phyloP scores from a whole-genome alignment of 2,797 vertebrate species.

The Melanotaenia pygmaea region DNA sequence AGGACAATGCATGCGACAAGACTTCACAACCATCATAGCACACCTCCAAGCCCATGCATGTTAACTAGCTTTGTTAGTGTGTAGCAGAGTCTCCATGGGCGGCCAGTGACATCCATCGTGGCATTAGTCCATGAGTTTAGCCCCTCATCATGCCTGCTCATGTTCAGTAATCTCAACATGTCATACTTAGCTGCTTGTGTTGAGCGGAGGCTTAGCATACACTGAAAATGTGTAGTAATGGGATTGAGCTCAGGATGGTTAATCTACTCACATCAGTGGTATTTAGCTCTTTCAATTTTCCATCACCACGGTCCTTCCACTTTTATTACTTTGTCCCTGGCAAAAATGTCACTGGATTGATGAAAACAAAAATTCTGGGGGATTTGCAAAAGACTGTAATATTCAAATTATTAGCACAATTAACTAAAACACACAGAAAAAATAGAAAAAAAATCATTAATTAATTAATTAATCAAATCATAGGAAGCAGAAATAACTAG shows the following conservation, averaged over 20 bases:
- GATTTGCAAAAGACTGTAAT: no score
- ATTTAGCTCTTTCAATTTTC: constrained; percentile 40
- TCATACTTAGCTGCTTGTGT: constrained; percentile 52
- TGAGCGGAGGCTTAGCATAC: constrained; percentile 48
- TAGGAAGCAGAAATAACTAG: no score
- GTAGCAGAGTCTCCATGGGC: background rate
- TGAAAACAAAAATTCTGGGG: background rate
- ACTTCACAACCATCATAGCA: constrained; percentile 3
- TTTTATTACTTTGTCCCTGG: constrained; percentile 22
- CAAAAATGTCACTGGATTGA: background rate
- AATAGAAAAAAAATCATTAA: no score
- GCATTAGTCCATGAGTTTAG: constrained; percentile 49
- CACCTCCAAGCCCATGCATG: background rate
- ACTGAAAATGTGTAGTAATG: constrained; percentile 54
- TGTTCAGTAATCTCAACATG: constrained; percentile 60
- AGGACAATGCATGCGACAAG: background rate
- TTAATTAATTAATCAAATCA: no score
- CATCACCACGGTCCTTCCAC: background rate
- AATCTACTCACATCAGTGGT: constrained; percentile 54
- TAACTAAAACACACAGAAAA: no score
- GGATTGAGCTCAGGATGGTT: constrained; percentile 59
- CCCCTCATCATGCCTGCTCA: constrained; percentile 55
- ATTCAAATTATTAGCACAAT: no score
- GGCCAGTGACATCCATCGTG: constrained; percentile 17
- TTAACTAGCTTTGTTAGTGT: background rate